These are phyloP conservation scores for Pantala flavescens DNA, from an alignment of 1,140 invertebrate genomes.

Conservation along the genomic window DNA sequence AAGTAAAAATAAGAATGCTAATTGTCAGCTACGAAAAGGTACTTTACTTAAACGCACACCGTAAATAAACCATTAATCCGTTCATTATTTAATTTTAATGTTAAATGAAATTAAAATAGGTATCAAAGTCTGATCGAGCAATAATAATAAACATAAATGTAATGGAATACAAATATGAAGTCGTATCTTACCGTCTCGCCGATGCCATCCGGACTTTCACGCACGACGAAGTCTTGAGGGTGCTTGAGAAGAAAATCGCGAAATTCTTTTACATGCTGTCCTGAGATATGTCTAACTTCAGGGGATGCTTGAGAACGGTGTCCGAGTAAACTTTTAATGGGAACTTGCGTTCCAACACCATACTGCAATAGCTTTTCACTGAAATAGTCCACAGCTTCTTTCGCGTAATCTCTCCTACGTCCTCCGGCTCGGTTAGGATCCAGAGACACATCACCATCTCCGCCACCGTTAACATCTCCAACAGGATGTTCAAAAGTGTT, in stretches of 20 bases:
- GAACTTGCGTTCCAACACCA: conserved; percentile 78
- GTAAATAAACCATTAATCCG: too few relatives aligned
- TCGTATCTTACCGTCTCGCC: background rate
- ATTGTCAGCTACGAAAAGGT: too few relatives aligned
- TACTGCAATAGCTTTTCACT: conserved; percentile 81
- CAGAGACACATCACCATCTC: conserved; percentile 34
- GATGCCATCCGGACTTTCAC: conserved; percentile 60
- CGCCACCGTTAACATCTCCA: conserved; percentile 38
- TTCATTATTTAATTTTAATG: too few relatives aligned
- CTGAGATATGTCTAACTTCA: conserved; percentile 88
- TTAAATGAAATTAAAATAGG: too few relatives aligned
- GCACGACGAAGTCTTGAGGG: conserved; percentile 75
- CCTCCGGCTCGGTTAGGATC: conserved; percentile 31
- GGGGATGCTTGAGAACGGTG: conserved; percentile 89
- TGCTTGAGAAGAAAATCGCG: conserved; percentile 79
- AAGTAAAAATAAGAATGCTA: too few relatives aligned
- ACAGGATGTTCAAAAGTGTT: conserved; percentile 51
- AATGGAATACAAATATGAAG: too few relatives aligned
- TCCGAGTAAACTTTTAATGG: conserved; percentile 83
- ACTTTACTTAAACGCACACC: too few relatives aligned
- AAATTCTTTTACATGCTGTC: conserved; percentile 88
- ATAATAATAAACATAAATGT: too few relatives aligned
- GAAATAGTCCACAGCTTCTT: conserved; percentile 92
- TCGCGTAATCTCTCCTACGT: conserved; percentile 73
- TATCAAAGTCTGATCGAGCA: too few relatives aligned